These are phyloP conservation scores for Echinometra lucunter DNA, from an alignment of 53 echinoderm and acorn worm species.

Conservation along the genomic window DNA sequence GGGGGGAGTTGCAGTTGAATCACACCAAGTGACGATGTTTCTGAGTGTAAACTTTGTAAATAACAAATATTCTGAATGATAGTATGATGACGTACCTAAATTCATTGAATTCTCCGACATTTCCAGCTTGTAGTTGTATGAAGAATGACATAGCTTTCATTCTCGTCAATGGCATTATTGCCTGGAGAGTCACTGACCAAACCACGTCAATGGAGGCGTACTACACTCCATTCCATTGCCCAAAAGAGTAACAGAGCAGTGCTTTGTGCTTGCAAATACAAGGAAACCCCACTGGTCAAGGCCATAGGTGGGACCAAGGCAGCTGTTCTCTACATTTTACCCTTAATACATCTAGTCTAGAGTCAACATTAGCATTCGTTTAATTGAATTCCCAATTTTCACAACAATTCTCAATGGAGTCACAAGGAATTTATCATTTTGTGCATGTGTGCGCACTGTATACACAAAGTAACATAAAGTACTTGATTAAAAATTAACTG, in stretches of 20 bases:
- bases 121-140: not conserved
- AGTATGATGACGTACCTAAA: not conserved
- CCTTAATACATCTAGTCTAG: not conserved
- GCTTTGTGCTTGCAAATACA: constrained; percentile 60
- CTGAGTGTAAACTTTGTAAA: too few relatives aligned
- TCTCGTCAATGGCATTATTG: not conserved
- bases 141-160: not conserved
- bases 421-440: not conserved
- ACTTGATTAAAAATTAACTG: not conserved
- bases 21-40: too few relatives aligned
- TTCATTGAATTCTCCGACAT: not conserved
- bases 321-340: constrained; percentile 54
- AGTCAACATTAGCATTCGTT: not conserved
- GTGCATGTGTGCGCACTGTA: not conserved
- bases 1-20: too few relatives aligned
- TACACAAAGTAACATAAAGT: not conserved
- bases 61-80: not conserved
- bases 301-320: constrained; percentile 55
- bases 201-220: not conserved
- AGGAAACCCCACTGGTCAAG: constrained; percentile 66
- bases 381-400: not conserved
- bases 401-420: not conserved
- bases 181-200: not conserved
- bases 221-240: not conserved
- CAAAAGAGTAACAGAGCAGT: constrained; percentile 11